These are phyloP conservation scores for Hoplodrina ambigua DNA, from an alignment of 2,888 invertebrate species.

Conservation along the genomic window DNA sequence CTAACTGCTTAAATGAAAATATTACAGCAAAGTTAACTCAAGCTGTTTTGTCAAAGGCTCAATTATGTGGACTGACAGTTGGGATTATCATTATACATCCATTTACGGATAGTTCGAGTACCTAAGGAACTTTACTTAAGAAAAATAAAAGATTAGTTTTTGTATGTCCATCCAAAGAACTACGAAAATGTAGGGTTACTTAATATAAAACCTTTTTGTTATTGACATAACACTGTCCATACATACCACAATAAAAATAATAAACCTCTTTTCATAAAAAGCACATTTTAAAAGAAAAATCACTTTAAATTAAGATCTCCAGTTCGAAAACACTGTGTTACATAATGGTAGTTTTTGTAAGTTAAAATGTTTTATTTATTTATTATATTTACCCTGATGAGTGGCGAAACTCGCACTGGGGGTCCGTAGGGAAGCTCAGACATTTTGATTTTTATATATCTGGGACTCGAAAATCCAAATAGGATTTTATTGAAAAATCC, in stretches of 20 bases:
- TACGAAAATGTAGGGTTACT: constrained; percentile 33
- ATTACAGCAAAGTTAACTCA: too few relatives aligned
- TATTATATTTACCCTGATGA: constrained; percentile 93
- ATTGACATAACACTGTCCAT: not conserved
- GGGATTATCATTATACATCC: too few relatives aligned
- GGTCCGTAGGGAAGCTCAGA: constrained; percentile 89
- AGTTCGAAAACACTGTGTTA: constrained; percentile 78
- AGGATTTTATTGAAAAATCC: constrained; percentile 77
- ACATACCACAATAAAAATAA: not conserved
- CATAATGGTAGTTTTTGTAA: constrained; percentile 72
- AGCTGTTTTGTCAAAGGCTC: too few relatives aligned
- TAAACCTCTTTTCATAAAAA: constrained; percentile 11
- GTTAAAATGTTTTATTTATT: constrained; percentile 27
- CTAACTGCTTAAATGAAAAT: too few relatives aligned
- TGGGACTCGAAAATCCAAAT: constrained; percentile 71
- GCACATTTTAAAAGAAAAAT: constrained; percentile 20
- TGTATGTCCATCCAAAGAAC: too few relatives aligned
- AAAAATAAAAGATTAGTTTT: too few relatives aligned
- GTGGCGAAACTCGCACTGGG: constrained; percentile 95
- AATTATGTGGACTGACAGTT: too few relatives aligned
- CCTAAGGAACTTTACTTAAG: too few relatives aligned
- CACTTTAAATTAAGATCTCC: constrained; percentile 57
- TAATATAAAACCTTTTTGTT: not conserved
- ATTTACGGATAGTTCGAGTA: too few relatives aligned
- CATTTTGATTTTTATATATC: constrained; percentile 74